These are phyloP conservation scores for Acrobasis consociella DNA, from an alignment of 2,888 invertebrate species.

Conservation along the genomic window DNA sequence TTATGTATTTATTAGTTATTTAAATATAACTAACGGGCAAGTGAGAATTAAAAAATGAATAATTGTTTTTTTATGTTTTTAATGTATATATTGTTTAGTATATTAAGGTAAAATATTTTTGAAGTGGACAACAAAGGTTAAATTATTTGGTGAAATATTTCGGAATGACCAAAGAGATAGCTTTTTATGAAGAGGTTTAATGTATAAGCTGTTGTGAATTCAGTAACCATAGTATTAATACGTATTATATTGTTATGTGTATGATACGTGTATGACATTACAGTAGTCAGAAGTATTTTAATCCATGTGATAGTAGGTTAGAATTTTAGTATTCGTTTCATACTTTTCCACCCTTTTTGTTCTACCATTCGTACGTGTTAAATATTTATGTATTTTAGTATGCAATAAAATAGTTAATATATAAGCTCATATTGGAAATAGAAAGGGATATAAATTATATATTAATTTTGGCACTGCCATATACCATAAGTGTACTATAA, in stretches of 20 bases:
- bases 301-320: conserved; percentile 79
- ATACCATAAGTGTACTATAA: conserved; percentile 36
- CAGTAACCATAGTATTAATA: conserved; percentile 52
- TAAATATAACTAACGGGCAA: too few relatives aligned
- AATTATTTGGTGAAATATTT: conserved; percentile 38
- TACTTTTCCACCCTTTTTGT: conserved; percentile 35
- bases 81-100: neutral
- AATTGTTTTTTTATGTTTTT: neutral
- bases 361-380: conserved; percentile 29
- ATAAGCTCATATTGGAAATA: conserved; percentile 10
- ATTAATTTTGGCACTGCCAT: conserved; percentile 57
- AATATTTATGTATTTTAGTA: conserved; percentile 27
- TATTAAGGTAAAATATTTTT: neutral
- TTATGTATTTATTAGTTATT: too few relatives aligned
- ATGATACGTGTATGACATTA: conserved; percentile 54
- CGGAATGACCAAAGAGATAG: conserved; percentile 74
- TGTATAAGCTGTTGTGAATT: conserved; percentile 68
- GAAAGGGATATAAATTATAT: conserved; percentile 21
- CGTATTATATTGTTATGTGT: conserved; percentile 57
- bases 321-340: conserved; percentile 32
- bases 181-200: conserved; percentile 44
- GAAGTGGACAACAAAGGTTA: neutral
- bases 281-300: conserved; percentile 70
- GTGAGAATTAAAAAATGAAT: too few relatives aligned
- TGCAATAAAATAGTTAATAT: conserved; percentile 22